Evolutionary conservation across 1,140 invertebrate species (phyloP), one percentile per base, ranked within the genome.

Genomic region (Ips typographus): DNA sequence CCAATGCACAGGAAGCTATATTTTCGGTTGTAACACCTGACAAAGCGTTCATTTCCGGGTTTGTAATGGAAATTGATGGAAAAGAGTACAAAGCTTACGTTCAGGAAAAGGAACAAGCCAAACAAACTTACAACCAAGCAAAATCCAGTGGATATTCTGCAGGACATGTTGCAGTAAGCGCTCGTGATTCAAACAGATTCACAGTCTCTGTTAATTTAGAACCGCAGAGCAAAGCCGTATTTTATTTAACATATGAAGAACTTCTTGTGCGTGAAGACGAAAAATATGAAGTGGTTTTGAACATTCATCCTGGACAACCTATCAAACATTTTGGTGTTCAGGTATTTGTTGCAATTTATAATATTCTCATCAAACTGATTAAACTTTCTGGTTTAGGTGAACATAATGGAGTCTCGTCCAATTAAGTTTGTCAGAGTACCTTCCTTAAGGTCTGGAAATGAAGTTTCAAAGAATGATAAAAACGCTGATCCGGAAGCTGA

Each of bases 241-340:
- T 89, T 77, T 87, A 88, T 71, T 77, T 89, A 57, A 87, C 85
- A 0, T 89, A 89, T 74, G 88, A 90, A 77, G 86, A 89, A 78
- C 73, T 90, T 3, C 77, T 90, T 5, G 76, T 79, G 2, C 79
- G 87, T 3, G 79, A 84, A 43, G 81, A 85, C 55, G 85, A 85
- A 2, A 79, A 83, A 5, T 90, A 90, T 78, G 85, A 87, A 73
- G 82, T 88, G 62, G 83, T 83, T 8, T 81, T 89, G 7, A 88
- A 89, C 74, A 77, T 89, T 47, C 84, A 86, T 74, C 87, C 87
- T 5, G 77, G 76, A 41, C 79, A 84, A 67, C 71, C 85, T 2
- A 84, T 89, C 7, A 83, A 83, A 57, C 81, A 87, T 59, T 79
- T 88, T 58, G 79, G 81, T 42, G 84, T 88, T n/a, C 41, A 74